These are phyloP conservation scores for Periplaneta americana DNA, from an alignment of 1,140 invertebrate species.

Conservation along the genomic window DNA sequence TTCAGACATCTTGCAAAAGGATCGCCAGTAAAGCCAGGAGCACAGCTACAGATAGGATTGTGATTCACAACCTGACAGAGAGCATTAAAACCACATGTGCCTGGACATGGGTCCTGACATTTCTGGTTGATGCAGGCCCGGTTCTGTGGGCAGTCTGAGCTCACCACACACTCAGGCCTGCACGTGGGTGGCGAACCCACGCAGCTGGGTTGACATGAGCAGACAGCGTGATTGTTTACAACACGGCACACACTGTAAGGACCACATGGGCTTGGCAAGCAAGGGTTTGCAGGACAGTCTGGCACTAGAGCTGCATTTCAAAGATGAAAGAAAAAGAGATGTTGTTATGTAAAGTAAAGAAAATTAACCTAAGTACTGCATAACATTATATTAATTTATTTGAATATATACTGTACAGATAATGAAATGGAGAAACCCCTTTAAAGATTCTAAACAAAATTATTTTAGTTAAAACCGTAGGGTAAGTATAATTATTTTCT, in stretches of 20 bases:
- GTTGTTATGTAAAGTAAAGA: background rate
- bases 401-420: background rate
- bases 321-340: background rate
- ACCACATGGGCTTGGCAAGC: slow-evolving; percentile 35
- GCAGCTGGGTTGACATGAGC: slow-evolving; percentile 33
- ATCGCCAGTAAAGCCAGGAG: slow-evolving; percentile 65
- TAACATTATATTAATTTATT: background rate
- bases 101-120: slow-evolving; percentile 35
- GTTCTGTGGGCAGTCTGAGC: slow-evolving; percentile 35
- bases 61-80: slow-evolving; percentile 67
- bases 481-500: background rate
- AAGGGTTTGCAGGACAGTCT: slow-evolving; percentile 31
- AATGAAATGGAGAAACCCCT: too few species aligned
- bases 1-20: slow-evolving; percentile 60
- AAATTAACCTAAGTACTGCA: background rate
- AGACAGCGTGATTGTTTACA: slow-evolving; percentile 23
- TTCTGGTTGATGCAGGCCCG: slow-evolving; percentile 31
- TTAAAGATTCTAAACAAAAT: too few species aligned
- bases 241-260: slow-evolving; percentile 35
- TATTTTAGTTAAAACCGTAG: too few species aligned
- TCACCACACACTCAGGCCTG: slow-evolving; percentile 26
- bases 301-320: background rate
- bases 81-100: slow-evolving; percentile 36
- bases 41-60: slow-evolving; percentile 66
- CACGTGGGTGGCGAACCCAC: slow-evolving; percentile 30